Evolutionary conservation across 2,888 invertebrate species (phyloP).

Genomic region (Philereme vetulata): DNA sequence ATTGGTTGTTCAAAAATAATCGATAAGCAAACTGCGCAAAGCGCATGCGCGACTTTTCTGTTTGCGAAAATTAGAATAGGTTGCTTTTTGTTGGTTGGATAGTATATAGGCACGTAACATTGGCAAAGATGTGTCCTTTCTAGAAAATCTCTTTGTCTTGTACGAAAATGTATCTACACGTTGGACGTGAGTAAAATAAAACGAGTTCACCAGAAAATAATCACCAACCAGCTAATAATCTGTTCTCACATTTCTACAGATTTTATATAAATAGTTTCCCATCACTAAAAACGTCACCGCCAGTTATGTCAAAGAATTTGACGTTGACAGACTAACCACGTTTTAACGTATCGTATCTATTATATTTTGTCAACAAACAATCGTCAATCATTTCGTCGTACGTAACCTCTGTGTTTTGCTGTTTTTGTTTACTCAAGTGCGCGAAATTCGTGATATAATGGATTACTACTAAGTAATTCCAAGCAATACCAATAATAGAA

Average conservation of each 20-base stretch:
- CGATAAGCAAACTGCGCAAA: background rate
- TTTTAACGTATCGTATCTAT: background rate
- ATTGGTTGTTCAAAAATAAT: too few species aligned
- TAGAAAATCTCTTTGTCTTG: too few species aligned
- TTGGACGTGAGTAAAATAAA: too few species aligned
- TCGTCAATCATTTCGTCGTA: too few species aligned
- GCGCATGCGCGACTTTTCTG: background rate
- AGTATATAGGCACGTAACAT: too few species aligned
- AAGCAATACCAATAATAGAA: background rate
- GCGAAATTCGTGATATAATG: slow-evolving; percentile 1
- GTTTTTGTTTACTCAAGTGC: background rate
- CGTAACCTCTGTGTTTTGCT: background rate
- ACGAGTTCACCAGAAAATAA: too few species aligned
- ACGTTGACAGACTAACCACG: background rate
- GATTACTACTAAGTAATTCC: background rate
- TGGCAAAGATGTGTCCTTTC: too few species aligned
- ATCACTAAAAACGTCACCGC: background rate
- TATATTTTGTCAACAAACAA: too few species aligned
- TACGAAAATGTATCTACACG: too few species aligned
- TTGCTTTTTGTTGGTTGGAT: background rate
- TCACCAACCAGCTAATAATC: too few species aligned
- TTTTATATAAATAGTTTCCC: background rate
- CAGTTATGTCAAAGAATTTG: background rate
- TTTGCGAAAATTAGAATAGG: background rate
- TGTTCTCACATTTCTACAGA: too few species aligned